Evolutionary conservation across 1,140 invertebrate genomes (phyloP).

Genomic region (Leptinotarsa undecemlineata): DNA sequence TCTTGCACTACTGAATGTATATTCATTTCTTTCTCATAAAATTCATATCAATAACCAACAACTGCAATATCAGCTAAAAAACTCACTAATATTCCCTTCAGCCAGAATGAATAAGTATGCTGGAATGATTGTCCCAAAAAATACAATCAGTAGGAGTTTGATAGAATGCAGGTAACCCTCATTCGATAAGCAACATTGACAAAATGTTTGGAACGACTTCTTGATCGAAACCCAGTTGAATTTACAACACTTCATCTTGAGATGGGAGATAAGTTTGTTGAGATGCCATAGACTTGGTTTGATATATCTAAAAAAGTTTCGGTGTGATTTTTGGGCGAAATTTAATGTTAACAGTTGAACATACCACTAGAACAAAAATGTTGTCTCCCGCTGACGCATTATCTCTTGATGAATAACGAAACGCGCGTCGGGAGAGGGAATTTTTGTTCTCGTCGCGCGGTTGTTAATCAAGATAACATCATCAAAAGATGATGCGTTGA

Average conservation of each 20-base stretch:
- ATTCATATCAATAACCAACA: no score
- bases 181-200: background rate
- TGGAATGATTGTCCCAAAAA: conserved; percentile 12
- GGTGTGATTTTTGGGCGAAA: background rate
- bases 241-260: background rate
- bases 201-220: background rate
- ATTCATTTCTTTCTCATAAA: no score
- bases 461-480: no score
- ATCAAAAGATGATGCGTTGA: no score
- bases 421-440: no score
- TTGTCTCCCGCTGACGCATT: no score
- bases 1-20: no score
- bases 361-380: no score
- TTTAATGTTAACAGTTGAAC: no score
- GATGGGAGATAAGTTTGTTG: background rate
- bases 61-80: no score
- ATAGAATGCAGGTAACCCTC: background rate
- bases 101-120: conserved; percentile 6
- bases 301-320: background rate
- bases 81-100: background rate
- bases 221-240: background rate
- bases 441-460: no score
- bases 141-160: background rate
- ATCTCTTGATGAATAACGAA: no score
- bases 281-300: background rate